A percentile compares a stretch with the other conserved stretches of the same genome.
Conservation (phyloP, 2,797 vertebrate species). For the Pyrocephalus nanus region DNA sequence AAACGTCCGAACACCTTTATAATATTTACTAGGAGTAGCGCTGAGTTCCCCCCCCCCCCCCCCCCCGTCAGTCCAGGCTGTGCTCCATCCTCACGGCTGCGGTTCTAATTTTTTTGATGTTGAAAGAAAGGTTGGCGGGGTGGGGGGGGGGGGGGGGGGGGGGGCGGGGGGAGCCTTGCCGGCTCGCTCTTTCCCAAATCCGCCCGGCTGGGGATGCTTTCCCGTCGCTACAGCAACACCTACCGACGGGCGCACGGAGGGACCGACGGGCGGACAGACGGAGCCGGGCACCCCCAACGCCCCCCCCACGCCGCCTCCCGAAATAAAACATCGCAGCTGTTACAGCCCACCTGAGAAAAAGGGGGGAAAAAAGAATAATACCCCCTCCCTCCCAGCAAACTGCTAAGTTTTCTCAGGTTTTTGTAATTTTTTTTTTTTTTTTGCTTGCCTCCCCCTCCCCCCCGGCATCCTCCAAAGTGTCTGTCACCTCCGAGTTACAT, state of each 20-base stretch:
- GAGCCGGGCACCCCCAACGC: not conserved
- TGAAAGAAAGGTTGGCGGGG: not conserved
- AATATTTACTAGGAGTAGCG: not conserved
- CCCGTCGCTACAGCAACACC: conserved; percentile 67
- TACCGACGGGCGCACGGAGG: conserved; percentile 37
- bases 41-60: not conserved
- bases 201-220: conserved; percentile 35
- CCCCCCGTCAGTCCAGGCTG: not conserved
- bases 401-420: not conserved
- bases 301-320: not conserved
- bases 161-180: not conserved
- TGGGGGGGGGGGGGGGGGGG: no score
- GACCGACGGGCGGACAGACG: not conserved
- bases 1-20: rapidly evolving
- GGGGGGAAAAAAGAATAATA: rapidly evolving
- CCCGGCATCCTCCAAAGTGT: not conserved
- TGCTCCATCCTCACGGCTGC: not conserved
- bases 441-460: not conserved
- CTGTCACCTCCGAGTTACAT: conserved; percentile 48
- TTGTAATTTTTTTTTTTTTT: not conserved
- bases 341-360: not conserved
- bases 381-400: not conserved
- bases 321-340: not conserved
- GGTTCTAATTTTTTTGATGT: conserved; percentile 10
- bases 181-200: conserved; percentile 31